These are phyloP conservation scores for Spisula subtruncata DNA, from an alignment of 2,888 invertebrate genomes.

Conservation along the genomic window DNA sequence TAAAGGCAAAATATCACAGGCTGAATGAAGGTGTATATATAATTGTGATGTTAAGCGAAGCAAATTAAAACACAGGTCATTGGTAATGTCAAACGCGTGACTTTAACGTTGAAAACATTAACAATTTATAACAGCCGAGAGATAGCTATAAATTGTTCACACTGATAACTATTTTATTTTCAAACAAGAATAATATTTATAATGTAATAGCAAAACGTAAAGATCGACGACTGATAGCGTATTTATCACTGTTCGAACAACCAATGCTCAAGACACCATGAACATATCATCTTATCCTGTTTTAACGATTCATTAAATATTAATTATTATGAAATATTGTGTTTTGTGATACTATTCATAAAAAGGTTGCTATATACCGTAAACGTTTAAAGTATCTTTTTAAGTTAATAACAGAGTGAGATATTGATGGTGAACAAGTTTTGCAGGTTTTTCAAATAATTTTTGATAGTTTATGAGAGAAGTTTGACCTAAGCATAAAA, in stretches of 20 bases:
- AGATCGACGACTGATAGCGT: neutral
- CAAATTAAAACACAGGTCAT: constrained; percentile 3
- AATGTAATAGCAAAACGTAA: neutral
- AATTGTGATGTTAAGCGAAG: constrained; percentile 2
- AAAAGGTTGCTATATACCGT: too few relatives aligned
- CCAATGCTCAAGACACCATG: neutral
- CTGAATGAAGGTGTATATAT: neutral
- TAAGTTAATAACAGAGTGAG: too few relatives aligned
- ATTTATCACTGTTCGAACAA: neutral
- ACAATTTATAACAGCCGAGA: too few relatives aligned
- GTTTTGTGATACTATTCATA: too few relatives aligned
- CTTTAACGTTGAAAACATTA: constrained; percentile 1
- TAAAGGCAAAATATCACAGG: constrained; percentile 14
- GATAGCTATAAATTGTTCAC: neutral
- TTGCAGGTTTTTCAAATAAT: too few relatives aligned
- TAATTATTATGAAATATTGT: constrained; percentile 11
- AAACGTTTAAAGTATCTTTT: too few relatives aligned
- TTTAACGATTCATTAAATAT: constrained; percentile 19
- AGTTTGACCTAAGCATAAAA: too few relatives aligned
- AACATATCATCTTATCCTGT: neutral
- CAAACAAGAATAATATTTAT: neutral
- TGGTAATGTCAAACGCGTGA: constrained; percentile 19
- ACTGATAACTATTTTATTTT: neutral
- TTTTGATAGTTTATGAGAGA: too few relatives aligned
- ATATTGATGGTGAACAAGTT: too few relatives aligned